A percentile compares a stretch with the other conserved stretches of the same genome.
Conservation (phyloP, 2,888 invertebrate genomes). For the Tipula helvola region DNA sequence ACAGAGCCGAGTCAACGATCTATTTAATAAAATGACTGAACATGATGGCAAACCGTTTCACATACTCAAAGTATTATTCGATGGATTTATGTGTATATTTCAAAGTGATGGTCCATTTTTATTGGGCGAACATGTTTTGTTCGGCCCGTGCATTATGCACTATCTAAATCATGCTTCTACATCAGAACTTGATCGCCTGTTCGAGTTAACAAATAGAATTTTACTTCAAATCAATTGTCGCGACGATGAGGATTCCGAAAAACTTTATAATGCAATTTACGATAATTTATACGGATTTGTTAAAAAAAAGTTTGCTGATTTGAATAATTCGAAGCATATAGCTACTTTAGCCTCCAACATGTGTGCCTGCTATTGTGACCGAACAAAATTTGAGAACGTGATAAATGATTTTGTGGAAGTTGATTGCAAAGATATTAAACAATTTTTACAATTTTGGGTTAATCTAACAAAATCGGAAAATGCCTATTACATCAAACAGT, state of each 20-base stretch:
- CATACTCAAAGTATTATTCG: slow-evolving; percentile 26
- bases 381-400: slow-evolving; percentile 23
- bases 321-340: slow-evolving; percentile 8
- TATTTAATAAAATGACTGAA: neutral
- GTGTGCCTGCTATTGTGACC: slow-evolving; percentile 19
- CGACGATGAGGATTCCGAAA: neutral
- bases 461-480: slow-evolving; percentile 21
- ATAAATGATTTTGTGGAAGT: slow-evolving; percentile 24
- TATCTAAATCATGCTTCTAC: slow-evolving; percentile 27
- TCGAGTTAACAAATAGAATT: neutral
- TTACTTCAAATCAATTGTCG: neutral
- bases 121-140: slow-evolving; percentile 27
- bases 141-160: slow-evolving; percentile 30
- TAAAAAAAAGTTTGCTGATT: slow-evolving; percentile 25
- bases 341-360: slow-evolving; percentile 26
- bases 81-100: slow-evolving; percentile 25
- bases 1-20: neutral
- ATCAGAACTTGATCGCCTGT: slow-evolving; percentile 30
- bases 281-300: slow-evolving; percentile 28
- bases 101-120: slow-evolving; percentile 25
- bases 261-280: slow-evolving; percentile 25
- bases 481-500: slow-evolving; percentile 19
- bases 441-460: neutral
- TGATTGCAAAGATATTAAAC: slow-evolving; percentile 19
- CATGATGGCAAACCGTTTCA: slow-evolving; percentile 9